Evolutionary conservation across 2,888 invertebrate species (phyloP), one percentile per base, ranked within the genome.

Genomic region (Cataglyphis altisquamis): DNA sequence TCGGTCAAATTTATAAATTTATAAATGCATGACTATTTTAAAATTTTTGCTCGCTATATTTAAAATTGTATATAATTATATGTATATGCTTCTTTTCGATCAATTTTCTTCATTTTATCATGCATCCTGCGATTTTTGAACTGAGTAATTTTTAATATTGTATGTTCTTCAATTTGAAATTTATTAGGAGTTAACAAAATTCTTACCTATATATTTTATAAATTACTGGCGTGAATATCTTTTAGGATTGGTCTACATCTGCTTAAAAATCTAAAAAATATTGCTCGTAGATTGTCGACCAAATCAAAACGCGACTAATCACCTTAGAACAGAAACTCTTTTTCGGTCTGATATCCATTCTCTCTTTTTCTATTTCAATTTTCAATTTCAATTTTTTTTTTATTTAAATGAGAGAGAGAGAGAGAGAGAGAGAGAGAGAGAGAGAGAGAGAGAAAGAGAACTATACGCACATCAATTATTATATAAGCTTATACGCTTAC

Each of bases 131-230:
- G 10, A 18, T 15, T 21, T 55, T 70, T 36, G 8, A 55, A 55
- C 2, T 6, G 36, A 52, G 9, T 1, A 21, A 4, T 10, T 18
- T 21, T 21, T 55, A 57, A 52, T 52, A 41, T 52, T 73, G 12
- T 63, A 8, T 36, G 10, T 3, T 60, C 12, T 60, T 62, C 29
- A 9, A 63, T 41, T 29, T 64, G 29, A 63, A 73, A 64, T 73
- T 73, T 74, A 66, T 9, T n/a, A 15, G 39, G 15, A 41, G 29
- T 64, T 66, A 64, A 1, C 41, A 64, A 64, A 45, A 45, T n/a
- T 9, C n/a, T 32, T 29, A 74, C n/a, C 64, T 73, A n/a, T 29
- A 29, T 29, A 29, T n/a, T 73, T 29, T 25, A 25, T 63, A 73
- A 73, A 64, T 73, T 73, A 25, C 12, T n/a, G 39, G 18, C 25